Evolutionary conservation across 2,797 vertebrate species (phyloP), one percentile per base, ranked within the genome.

Genomic region (Erpetoichthys calabaricus): DNA sequence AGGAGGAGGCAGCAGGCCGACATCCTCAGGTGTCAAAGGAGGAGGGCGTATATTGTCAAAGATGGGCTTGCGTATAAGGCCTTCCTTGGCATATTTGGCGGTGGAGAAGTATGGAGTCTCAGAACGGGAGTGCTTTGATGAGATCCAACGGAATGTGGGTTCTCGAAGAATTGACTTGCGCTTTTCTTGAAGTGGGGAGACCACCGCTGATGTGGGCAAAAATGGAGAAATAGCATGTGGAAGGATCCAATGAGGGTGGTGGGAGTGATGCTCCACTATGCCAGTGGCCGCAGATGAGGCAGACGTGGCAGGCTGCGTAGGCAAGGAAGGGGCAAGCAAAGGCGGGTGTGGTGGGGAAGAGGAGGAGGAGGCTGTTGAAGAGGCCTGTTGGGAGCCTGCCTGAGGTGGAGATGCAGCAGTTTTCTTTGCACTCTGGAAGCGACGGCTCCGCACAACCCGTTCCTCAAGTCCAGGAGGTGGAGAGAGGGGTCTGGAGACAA

Each of bases 31-130:
- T 0, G 96, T 99, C 45, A 99, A 86, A 0, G 96, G 96, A 0
- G 94, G 94, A 59, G 95, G 90, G 47, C 94, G 86, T 72, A 99
- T 98, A 77, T 99, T 99, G 79, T 99, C 96, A 57, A 99, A 99
- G 66, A 98, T 83, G 0, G 96, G 96, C 73, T 98, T 98, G 60
- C 95, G 89, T 59, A 98, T 98, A 47, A 99, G 93, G 63, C 96
- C 96, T 79, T 97, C 95, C 89, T 97, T 98, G 84, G 96, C 96
- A 65, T 98, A 99, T 71, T 98, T 99, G 57, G 96, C 96, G 62
- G 94, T 98, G 59, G 96, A 98, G 72, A 98, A 98, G 80, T 90
- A 97, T 68, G 90, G 91, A 4, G 90, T 89, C 61, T 91, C 91
- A 5, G 90, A 84, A 62, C 92, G 82, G 60, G 92, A 89, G 70